Evolutionary conservation across 1,140 invertebrate species (phyloP).

Genomic region (Drosophila insularis): DNA sequence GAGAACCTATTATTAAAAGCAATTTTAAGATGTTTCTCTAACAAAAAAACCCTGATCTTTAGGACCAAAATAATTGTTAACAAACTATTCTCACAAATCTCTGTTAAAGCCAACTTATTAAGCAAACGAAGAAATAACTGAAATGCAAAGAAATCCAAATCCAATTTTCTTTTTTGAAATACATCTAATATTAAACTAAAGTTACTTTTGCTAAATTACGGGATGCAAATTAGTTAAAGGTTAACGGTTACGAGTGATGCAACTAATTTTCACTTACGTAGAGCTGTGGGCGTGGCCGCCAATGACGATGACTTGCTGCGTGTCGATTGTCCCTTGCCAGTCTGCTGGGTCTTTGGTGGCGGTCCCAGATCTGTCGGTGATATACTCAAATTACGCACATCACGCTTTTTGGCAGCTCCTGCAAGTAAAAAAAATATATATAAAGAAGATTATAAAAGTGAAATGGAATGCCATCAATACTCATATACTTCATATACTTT

Average conservation of each 20-base stretch:
- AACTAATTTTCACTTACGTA: conserved; percentile 68
- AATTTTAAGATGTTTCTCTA: too few species aligned
- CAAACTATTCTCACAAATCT: too few species aligned
- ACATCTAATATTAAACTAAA: too few species aligned
- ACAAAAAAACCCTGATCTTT: too few species aligned
- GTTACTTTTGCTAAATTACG: too few species aligned
- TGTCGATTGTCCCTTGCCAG: conserved; percentile 72
- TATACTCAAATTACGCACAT: conserved; percentile 82
- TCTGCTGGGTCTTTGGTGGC: conserved; percentile 81
- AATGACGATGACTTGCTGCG: conserved; percentile 57
- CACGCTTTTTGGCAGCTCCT: conserved; percentile 82
- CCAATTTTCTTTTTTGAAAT: too few species aligned
- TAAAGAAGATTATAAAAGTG: conserved; percentile 28
- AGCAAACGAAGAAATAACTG: too few species aligned
- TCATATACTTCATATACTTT: conserved; percentile 6
- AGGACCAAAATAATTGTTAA: too few species aligned
- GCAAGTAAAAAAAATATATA: conserved; percentile 31
- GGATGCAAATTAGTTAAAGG: not conserved
- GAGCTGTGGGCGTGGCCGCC: conserved; percentile 55
- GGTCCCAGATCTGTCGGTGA: conserved; percentile 82
- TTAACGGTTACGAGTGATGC: not conserved
- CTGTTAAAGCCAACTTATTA: too few species aligned
- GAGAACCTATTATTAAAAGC: too few species aligned
- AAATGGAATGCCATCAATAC: conserved; percentile 11
- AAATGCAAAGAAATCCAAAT: too few species aligned